Evolutionary conservation across 2,888 invertebrate species (phyloP).

Genomic region (Ochropacha duplaris): DNA sequence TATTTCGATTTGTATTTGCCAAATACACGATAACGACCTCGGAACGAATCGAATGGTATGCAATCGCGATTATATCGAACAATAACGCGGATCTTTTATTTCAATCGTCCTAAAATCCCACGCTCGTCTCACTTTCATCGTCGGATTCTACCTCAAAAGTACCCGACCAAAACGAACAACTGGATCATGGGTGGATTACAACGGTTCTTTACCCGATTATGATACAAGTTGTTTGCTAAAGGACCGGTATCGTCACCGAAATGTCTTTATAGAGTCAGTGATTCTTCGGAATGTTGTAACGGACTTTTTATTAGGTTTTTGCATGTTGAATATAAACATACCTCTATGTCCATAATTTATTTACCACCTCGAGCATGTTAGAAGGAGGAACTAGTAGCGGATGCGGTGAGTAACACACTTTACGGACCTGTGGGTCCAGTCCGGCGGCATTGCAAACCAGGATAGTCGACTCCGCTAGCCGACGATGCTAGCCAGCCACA

Average conservation of each 20-base stretch:
- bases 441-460: conserved; percentile 55
- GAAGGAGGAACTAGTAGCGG: conserved; percentile 47
- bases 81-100: conserved; percentile 32
- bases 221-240: conserved; percentile 29
- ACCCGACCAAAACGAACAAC: conserved; percentile 53
- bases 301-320: conserved; percentile 23
- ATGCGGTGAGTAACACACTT: conserved; percentile 55
- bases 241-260: conserved; percentile 31
- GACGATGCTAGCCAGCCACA: conserved; percentile 14
- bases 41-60: conserved; percentile 28
- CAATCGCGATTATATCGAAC: conserved; percentile 35
- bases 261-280: conserved; percentile 25
- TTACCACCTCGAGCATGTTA: conserved; percentile 22
- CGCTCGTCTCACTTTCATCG: conserved; percentile 63
- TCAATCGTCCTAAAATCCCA: conserved; percentile 60
- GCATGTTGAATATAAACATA: not conserved
- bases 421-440: conserved; percentile 50
- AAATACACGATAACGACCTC: conserved; percentile 24
- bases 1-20: conserved; percentile 30
- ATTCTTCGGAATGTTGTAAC: conserved; percentile 29
- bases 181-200: conserved; percentile 53
- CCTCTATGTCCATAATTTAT: conserved; percentile 9
- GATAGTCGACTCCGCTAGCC: conserved; percentile 42
- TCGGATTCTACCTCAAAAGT: conserved; percentile 38
- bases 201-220: conserved; percentile 52